A percentile compares a stretch with the other conserved stretches of the same genome.
Conservation (phyloP, 2,113 vertebrate species). For the Oreotrochilus melanogaster region DNA sequence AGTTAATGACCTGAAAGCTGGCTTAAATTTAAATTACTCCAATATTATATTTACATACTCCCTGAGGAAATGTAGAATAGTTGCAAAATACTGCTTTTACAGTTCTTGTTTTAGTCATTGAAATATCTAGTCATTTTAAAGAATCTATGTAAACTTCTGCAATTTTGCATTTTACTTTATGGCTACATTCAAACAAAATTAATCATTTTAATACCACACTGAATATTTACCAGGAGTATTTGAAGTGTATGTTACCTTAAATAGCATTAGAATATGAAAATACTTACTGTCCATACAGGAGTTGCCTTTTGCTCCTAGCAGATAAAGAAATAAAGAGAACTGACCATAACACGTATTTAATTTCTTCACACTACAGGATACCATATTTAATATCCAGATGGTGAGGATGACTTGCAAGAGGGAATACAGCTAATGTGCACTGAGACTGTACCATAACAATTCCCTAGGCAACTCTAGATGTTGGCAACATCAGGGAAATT, state of each 20-base stretch:
- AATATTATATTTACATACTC: background rate
- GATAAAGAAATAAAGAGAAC: background rate
- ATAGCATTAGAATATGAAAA: background rate
- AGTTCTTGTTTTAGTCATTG: background rate
- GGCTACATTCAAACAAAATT: background rate
- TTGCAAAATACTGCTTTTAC: background rate
- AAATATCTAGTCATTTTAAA: background rate
- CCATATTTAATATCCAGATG: background rate
- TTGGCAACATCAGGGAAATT: too few species aligned
- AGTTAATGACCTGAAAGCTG: background rate
- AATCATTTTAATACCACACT: background rate
- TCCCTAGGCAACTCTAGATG: too few species aligned
- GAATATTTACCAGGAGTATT: background rate
- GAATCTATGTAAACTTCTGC: background rate
- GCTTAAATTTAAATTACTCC: background rate
- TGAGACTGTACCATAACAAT: too few species aligned
- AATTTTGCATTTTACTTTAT: background rate
- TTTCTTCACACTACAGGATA: background rate
- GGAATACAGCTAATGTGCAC: too few species aligned
- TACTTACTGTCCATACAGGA: background rate
- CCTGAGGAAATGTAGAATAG: background rate
- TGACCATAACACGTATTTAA: background rate
- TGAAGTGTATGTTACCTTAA: background rate
- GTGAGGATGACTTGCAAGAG: too few species aligned
- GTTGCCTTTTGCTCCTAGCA: background rate